Base-by-base conservation (phyloP, 2,888 invertebrate genomes). In the Diplazon laetatorius region DNA sequence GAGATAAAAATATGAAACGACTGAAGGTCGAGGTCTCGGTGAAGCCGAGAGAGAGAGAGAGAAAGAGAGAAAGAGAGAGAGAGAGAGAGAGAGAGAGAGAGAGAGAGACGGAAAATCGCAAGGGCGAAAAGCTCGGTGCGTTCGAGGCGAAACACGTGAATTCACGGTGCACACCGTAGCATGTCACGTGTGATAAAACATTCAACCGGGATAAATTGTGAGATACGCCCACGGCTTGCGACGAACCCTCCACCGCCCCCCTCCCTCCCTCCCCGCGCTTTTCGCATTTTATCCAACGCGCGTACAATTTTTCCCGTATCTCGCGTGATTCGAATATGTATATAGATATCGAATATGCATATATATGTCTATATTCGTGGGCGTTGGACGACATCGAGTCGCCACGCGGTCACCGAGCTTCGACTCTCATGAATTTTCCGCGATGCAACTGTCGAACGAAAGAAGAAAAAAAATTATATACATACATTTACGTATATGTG, bases 161-260 rank as follows among this genome's bases (percentile, higher is more conserved):
- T 78, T 71, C 63, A 60, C 75, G 63, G 63, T 70, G 20, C 35
- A 37, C 30, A 22, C n/a, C n/a, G n/a, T n/a, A n/a, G n/a, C n/a
- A n/a, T n/a, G 10, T 60, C 30, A 30, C 42, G 60, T 2, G 39
- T 66, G 57, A 82, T 82, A 80, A 82, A 82, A 81, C 77, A 82
- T 82, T 80, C 80, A 82, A 60, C 63, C 37, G 70, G 75, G 78
- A 81, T 81, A 82, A 80, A 76, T 81, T 78, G 78, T 70, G 57
- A 66, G 78, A 72, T 71, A 81, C 81, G 81, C 82, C n/a, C n/a
- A n/a, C n/a, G n/a, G n/a, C 81, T 63, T 25, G 52, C 14, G 48
- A 30, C 60, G 42, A 30, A 30, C 30, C 30, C 4, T 6, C 30
- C 2, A 30, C 52, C 25, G 39, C 52, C 59, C 50, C 10, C 42